Evolutionary conservation across 2,113 vertebrate species (phyloP).

Genomic region (Hydropotes inermis): DNA sequence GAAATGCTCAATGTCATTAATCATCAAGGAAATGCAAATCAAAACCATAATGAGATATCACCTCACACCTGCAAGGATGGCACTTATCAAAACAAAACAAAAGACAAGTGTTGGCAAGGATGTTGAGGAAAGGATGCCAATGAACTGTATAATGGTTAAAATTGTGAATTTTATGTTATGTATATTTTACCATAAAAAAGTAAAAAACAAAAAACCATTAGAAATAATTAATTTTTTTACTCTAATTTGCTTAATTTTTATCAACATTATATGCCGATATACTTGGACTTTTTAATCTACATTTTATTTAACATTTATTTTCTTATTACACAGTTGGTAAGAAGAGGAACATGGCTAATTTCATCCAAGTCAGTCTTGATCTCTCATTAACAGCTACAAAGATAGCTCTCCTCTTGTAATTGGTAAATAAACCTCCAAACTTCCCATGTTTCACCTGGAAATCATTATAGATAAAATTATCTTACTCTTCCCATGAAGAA

Average conservation of each 20-base stretch:
- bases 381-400: background rate
- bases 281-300: background rate
- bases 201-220: background rate
- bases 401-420: background rate
- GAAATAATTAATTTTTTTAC: slow-evolving; percentile 40
- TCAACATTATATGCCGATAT: slow-evolving; percentile 35
- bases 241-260: slow-evolving; percentile 44
- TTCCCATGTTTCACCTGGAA: background rate
- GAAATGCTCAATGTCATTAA: background rate
- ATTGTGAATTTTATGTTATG: background rate
- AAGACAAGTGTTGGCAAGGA: background rate
- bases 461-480: background rate
- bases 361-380: background rate
- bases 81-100: background rate
- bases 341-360: slow-evolving; percentile 31
- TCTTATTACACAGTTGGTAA: slow-evolving; percentile 20
- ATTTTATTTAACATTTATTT: slow-evolving; percentile 40
- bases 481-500: background rate
- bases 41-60: background rate
- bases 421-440: background rate
- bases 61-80: background rate
- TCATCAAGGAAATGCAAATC: background rate
- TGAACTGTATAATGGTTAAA: background rate
- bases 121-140: background rate
- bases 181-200: slow-evolving; percentile 6